phyloP scores from a whole-genome alignment of 2,797 vertebrate genomes.

The Sylvia borin region DNA sequence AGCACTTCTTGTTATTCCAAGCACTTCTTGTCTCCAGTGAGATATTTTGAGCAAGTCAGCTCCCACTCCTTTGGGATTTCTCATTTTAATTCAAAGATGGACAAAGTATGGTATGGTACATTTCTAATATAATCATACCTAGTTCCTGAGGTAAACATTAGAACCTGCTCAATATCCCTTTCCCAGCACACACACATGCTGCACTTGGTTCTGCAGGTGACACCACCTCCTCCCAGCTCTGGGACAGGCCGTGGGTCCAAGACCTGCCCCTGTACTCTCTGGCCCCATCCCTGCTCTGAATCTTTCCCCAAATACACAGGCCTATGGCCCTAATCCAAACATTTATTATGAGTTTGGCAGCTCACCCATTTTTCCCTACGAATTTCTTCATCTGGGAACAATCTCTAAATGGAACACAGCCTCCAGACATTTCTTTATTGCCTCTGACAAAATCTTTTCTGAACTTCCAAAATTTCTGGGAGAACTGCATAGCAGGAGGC shows the following conservation, averaged over 20 bases:
- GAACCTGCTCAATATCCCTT: neutral
- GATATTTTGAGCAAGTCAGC: neutral
- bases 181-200: neutral
- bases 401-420: conserved; percentile 9
- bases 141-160: neutral
- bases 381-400: conserved; percentile 50
- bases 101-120: neutral
- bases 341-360: conserved; percentile 26
- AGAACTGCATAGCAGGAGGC: neutral
- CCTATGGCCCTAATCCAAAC: conserved; percentile 17
- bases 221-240: neutral
- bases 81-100: neutral
- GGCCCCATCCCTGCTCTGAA: neutral
- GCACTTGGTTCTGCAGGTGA: neutral
- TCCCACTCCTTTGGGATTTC: neutral
- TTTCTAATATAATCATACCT: neutral
- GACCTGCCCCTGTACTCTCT: neutral
- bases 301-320: neutral
- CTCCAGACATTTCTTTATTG: conserved; percentile 9
- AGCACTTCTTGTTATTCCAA: neutral
- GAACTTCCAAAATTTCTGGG: neutral
- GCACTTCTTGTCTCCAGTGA: neutral
- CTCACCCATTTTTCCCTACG: conserved; percentile 13
- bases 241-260: neutral
- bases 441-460: conserved; percentile 4